Conservation (phyloP, 2,113 vertebrate genomes). For the Elephas maximus region DNA sequence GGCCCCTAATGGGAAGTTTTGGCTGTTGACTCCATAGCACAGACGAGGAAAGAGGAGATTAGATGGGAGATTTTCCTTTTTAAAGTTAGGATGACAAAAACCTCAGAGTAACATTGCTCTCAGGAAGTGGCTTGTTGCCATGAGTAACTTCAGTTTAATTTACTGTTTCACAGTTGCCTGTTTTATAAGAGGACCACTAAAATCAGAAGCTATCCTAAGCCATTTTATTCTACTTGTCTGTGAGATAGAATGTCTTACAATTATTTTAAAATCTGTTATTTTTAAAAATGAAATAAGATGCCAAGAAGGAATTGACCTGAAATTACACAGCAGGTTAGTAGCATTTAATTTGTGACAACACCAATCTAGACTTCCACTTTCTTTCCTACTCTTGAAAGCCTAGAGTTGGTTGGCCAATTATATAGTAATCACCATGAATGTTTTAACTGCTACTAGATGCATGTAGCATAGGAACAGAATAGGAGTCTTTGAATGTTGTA, state of each 20-base stretch:
- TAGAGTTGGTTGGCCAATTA: slow-evolving; percentile 4
- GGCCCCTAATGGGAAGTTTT: neutral
- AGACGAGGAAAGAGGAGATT: neutral
- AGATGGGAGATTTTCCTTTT: slow-evolving; percentile 13
- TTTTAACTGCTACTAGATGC: slow-evolving; percentile 34
- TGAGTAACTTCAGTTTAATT: slow-evolving; percentile 48
- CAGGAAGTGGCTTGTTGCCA: neutral
- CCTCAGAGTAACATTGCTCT: slow-evolving; percentile 11
- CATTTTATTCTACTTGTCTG: slow-evolving; percentile 22
- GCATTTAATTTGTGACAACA: slow-evolving; percentile 27
- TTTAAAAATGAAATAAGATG: slow-evolving; percentile 36
- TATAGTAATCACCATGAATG: neutral
- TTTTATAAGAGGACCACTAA: slow-evolving; percentile 47
- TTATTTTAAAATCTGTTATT: neutral
- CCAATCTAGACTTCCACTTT: slow-evolving; percentile 29
- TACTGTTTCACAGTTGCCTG: neutral
- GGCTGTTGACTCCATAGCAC: neutral
- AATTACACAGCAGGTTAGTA: slow-evolving; percentile 42
- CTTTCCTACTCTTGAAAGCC: slow-evolving; percentile 22
- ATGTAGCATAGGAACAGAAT: slow-evolving; percentile 21
- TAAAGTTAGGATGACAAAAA: slow-evolving; percentile 21
- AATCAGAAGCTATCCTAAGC: slow-evolving; percentile 7
- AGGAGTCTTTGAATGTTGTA: slow-evolving; percentile 43
- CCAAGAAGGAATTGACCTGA: slow-evolving; percentile 16
- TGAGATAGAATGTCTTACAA: slow-evolving; percentile 18